phyloP scores from a whole-genome alignment of 2,888 invertebrate species.

The Apodemia mormo region DNA sequence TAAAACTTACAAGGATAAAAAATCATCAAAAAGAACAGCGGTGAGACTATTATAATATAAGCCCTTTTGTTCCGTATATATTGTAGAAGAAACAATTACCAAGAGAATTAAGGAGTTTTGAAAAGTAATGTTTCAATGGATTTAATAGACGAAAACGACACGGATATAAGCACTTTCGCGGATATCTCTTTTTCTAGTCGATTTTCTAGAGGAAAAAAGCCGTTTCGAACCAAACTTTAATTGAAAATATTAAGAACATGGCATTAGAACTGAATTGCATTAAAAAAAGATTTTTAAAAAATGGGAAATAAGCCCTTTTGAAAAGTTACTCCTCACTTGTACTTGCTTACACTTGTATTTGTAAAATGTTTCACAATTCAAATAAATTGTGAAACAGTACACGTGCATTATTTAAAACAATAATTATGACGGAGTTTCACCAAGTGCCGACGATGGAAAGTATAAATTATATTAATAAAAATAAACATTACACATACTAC shows the following conservation, averaged over 20 bases:
- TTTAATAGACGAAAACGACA: background rate
- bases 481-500: too few species aligned
- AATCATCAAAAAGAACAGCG: background rate
- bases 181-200: background rate
- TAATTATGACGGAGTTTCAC: too few species aligned
- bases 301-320: too few species aligned
- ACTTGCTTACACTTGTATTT: too few species aligned
- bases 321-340: too few species aligned
- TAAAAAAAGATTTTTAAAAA: too few species aligned
- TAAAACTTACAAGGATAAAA: background rate
- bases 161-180: background rate
- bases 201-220: background rate
- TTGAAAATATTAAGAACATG: background rate
- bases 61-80: background rate
- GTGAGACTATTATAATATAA: background rate
- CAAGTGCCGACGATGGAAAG: too few species aligned
- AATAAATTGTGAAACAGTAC: too few species aligned
- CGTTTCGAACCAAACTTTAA: background rate
- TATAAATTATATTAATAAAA: too few species aligned
- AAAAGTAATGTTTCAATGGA: constrained; percentile 2
- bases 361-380: too few species aligned
- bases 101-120: background rate
- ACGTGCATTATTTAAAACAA: too few species aligned
- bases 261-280: background rate
- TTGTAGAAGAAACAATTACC: background rate